These are phyloP conservation scores for Trachops cirrhosus DNA, from an alignment of 2,797 vertebrate species.

Conservation along the genomic window DNA sequence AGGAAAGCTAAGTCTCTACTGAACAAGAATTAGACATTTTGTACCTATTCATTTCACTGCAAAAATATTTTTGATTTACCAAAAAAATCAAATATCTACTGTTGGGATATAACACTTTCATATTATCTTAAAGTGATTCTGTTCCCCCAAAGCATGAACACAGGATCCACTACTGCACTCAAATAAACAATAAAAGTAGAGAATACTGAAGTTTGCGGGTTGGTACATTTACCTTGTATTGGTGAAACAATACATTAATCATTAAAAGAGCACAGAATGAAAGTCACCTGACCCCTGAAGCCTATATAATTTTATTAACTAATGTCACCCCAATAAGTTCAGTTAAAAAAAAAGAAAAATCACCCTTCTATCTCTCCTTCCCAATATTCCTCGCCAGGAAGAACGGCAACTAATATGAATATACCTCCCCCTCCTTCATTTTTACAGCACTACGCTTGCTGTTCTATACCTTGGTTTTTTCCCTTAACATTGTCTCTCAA, in stretches of 20 bases:
- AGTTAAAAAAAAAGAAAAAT: not conserved
- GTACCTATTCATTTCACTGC: not conserved
- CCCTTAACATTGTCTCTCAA: not conserved
- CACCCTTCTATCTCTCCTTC: not conserved
- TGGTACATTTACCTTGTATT: not conserved
- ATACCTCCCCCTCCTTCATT: not conserved
- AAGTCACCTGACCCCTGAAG: not conserved
- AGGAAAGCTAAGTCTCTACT: not conserved
- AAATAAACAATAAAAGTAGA: slow-evolving; percentile 44
- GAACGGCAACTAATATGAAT: not conserved
- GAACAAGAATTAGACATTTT: slow-evolving; percentile 23
- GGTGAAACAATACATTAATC: slow-evolving; percentile 43
- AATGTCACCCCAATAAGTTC: not conserved
- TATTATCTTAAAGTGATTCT: slow-evolving; percentile 17
- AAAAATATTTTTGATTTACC: slow-evolving; percentile 21
- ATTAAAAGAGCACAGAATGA: not conserved
- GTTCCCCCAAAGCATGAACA: slow-evolving; percentile 28
- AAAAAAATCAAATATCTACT: slow-evolving; percentile 49
- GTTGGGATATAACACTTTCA: not conserved
- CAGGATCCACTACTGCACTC: not conserved
- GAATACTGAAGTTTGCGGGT: not conserved
- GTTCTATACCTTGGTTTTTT: not conserved
- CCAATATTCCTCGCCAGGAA: not conserved
- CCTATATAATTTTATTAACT: not conserved
- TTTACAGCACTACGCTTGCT: not conserved